Base-by-base conservation (phyloP, 2,888 invertebrate species). In the Hydrotaea diabolus region DNA sequence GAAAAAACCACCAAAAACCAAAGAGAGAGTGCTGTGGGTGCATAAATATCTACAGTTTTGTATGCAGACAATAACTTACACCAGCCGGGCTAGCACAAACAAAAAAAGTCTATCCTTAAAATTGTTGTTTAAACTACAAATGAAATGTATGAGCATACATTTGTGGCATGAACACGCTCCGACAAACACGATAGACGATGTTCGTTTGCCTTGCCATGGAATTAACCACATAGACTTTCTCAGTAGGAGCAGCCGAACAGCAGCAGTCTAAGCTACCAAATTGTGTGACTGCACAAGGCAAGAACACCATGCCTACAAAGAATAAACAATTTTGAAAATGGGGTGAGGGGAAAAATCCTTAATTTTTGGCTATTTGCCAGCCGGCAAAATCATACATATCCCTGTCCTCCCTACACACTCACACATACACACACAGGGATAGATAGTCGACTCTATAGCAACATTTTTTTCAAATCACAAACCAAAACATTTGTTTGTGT, bases 401-500 rank as follows among this genome's bases (percentile, higher is more conserved):
- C 39, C 13, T 13, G 3, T 2, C 31, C 43, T 43, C 43, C 43
- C 3, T 15, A 43, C 11, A 43, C 43, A 43, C 13, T 7, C 43
- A 43, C 43, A 43, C 11, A 31, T 2, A 31, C 31, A n/a, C n/a
- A n/a, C n/a, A n/a, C n/a, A n/a, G n/a, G n/a, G 31, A 7, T 31
- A 7, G 31, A n/a, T n/a, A 5, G 36, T 36, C 3, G 49, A n/a
- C n/a, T 49, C 72, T 26, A 83, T 74, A 77, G 59, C 81, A 79
- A 81, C 78, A n/a, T n/a, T n/a, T 84, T 76, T 81, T 26, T n/a
- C 53, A 82, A 85, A 82, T 85, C 85, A 85, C 77, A 85, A 82
- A 82, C 82, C 85, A 82, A 85, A 85, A 85, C 79, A 85, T 85
- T 85, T 85, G 84, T 82, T 85, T 82, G 85, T 66, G 79, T 82